Evolutionary conservation across 2,888 invertebrate species (phyloP).

Genomic region (Melinopterus prodromus): DNA sequence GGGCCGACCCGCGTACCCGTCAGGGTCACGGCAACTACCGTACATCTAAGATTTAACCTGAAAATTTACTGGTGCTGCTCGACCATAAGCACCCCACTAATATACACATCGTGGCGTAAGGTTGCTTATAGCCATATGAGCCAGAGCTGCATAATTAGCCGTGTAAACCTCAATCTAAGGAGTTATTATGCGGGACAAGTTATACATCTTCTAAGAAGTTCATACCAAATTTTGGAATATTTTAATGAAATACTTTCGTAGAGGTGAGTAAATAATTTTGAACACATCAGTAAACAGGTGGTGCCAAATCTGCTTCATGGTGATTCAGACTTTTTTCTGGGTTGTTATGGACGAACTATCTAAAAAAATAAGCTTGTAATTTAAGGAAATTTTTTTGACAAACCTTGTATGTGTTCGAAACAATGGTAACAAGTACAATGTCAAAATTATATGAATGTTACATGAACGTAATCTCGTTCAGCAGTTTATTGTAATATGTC

Average conservation of each 20-base stretch:
- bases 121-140: slow-evolving; percentile 13
- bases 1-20: slow-evolving; percentile 25
- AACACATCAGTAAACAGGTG: background rate
- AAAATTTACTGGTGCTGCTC: slow-evolving; percentile 32
- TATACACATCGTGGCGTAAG: slow-evolving; percentile 17
- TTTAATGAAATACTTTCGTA: background rate
- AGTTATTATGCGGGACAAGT: background rate
- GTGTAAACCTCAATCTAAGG: background rate
- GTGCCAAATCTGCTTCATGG: too few relatives aligned
- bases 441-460: too few relatives aligned
- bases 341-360: too few relatives aligned
- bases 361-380: too few relatives aligned
- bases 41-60: slow-evolving; percentile 34
- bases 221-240: background rate
- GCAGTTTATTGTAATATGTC: too few relatives aligned
- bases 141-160: slow-evolving; percentile 16
- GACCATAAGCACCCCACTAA: slow-evolving; percentile 33
- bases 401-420: too few relatives aligned
- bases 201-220: background rate
- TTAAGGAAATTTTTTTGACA: too few relatives aligned
- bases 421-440: too few relatives aligned
- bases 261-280: background rate
- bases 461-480: too few relatives aligned
- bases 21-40: slow-evolving; percentile 22
- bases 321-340: too few relatives aligned